A percentile compares a stretch with the other conserved stretches of the same genome.
These are phyloP conservation scores for Lasioglossum baleicum DNA, from an alignment of 1,140 invertebrate species.

Conservation along the genomic window DNA sequence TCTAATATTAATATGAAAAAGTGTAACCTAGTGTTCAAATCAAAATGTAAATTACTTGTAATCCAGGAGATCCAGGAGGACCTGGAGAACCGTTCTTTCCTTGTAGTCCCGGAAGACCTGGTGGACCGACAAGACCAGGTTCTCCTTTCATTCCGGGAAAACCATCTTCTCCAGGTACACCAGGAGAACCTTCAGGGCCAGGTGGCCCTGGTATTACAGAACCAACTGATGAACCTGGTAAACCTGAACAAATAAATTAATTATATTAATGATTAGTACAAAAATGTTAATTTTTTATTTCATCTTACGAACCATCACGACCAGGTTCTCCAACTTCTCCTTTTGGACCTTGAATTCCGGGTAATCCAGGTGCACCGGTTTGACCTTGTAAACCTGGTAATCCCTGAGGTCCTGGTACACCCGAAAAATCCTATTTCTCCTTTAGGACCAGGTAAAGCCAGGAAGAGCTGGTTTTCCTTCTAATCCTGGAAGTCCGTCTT, in stretches of 20 bases:
- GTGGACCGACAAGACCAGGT: constrained; percentile 66
- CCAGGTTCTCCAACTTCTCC: constrained; percentile 72
- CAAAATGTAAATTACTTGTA: constrained; percentile 56
- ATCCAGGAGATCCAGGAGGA: constrained; percentile 65
- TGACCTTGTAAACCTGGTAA: constrained; percentile 53
- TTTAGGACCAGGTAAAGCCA: constrained; percentile 76
- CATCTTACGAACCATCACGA: constrained; percentile 53
- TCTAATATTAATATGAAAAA: too few relatives aligned
- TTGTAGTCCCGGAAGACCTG: constrained; percentile 69
- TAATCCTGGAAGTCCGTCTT: constrained; percentile 63
- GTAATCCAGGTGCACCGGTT: constrained; percentile 75
- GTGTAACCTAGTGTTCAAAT: too few relatives aligned
- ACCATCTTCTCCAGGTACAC: constrained; percentile 71
- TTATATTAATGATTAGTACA: too few relatives aligned
- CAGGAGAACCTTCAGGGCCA: constrained; percentile 40
- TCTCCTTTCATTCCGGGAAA: constrained; percentile 74
- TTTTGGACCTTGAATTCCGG: constrained; percentile 74
- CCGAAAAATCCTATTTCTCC: constrained; percentile 78
- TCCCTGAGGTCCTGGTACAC: constrained; percentile 72
- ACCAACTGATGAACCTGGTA: constrained; percentile 25
- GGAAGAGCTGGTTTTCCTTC: constrained; percentile 66
- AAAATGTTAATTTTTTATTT: too few relatives aligned
- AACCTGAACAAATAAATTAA: constrained; percentile 18
- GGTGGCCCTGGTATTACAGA: constrained; percentile 19
- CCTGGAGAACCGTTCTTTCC: constrained; percentile 68